A percentile compares a stretch with the other conserved stretches of the same genome.
Conservation (phyloP, 2,888 invertebrate genomes). For the Choreutis nemorana region DNA sequence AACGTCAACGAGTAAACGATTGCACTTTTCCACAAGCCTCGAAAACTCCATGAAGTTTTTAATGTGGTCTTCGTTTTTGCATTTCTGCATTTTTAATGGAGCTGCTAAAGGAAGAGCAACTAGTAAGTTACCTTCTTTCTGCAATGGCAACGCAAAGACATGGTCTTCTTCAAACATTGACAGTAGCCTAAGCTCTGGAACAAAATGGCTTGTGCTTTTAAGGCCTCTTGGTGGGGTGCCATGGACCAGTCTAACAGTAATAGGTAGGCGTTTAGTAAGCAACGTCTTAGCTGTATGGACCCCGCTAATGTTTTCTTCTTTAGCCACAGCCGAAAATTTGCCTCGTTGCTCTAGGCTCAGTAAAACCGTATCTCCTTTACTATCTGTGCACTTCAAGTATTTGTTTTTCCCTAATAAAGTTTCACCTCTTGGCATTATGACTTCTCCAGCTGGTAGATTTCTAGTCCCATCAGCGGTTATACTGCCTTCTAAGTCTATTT, state of each 20-base stretch:
- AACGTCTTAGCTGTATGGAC: slow-evolving; percentile 92
- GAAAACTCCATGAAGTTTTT: slow-evolving; percentile 78
- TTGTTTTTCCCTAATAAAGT: slow-evolving; percentile 74
- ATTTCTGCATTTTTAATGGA: slow-evolving; percentile 83
- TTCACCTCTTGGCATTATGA: slow-evolving; percentile 81
- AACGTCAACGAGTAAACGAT: slow-evolving; percentile 75
- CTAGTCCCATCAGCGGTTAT: slow-evolving; percentile 74
- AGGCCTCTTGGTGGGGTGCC: slow-evolving; percentile 87
- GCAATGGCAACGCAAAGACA: slow-evolving; percentile 83
- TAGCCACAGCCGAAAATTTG: slow-evolving; percentile 90
- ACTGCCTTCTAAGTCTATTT: slow-evolving; percentile 68
- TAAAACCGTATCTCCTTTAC: slow-evolving; percentile 83
- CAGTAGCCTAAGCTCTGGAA: slow-evolving; percentile 83
- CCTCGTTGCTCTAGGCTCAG: slow-evolving; percentile 88
- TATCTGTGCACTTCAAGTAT: slow-evolving; percentile 87
- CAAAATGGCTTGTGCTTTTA: slow-evolving; percentile 82
- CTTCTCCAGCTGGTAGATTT: slow-evolving; percentile 84
- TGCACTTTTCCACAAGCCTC: slow-evolving; percentile 80
- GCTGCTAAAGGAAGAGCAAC: slow-evolving; percentile 87
- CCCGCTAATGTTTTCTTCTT: slow-evolving; percentile 93
- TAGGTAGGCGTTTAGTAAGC: slow-evolving; percentile 87
- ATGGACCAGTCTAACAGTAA: slow-evolving; percentile 91
- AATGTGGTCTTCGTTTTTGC: slow-evolving; percentile 83
- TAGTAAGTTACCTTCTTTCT: slow-evolving; percentile 79
- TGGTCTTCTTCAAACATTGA: slow-evolving; percentile 88